Base-by-base conservation (phyloP, 2,113 vertebrate genomes). In the Noctilio leporinus region DNA sequence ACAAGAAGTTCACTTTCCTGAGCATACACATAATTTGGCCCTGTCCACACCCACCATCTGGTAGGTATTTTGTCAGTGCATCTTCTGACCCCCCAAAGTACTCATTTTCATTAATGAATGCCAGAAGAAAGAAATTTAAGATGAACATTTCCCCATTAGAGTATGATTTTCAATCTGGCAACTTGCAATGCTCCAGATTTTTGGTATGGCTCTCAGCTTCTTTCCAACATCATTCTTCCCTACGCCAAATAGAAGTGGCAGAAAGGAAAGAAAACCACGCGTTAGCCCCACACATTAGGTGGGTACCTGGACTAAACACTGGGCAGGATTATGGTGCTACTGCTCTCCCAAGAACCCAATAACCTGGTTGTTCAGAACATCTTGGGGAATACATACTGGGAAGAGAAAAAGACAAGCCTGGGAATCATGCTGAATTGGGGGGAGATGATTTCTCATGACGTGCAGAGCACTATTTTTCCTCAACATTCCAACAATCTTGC, bases 381-480 rank as follows among this genome's bases (percentile, higher is more conserved):
- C 91, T 43, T 51, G 22, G 77, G 86, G 67, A 73, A 91, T 78
- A 15, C 77, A 65, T n/a, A 12, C 73, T 57, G 26, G 15, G 11
- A 45, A 91, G 70, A 53, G 81, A 81, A 62, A 90, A 97, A 85
- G 14, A 47, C 83, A 85, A 95, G 93, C 72, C 97, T 96, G 94
- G 91, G 97, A 97, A 96, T 86, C 85, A 91, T 67, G 38, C 92
- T 94, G 93, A 47, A 88, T 96, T 75, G 93, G 81, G n/a, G 77
- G 64, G 49, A 97, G 93, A 93, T 2, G 11, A 45, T 87, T 96
- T 84, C 93, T 96, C 92, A 81, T 91, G 89, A 97, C 95, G 94
- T 93, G 92, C 86, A 96, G 94, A 94, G 57, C 88, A 95, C 93
- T 84, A 53, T 80, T 97, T 97, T 95, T 93, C 95, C 90, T 95